These are phyloP conservation scores for Priocnemis perturbator DNA, from an alignment of 2,888 invertebrate genomes.

Conservation along the genomic window DNA sequence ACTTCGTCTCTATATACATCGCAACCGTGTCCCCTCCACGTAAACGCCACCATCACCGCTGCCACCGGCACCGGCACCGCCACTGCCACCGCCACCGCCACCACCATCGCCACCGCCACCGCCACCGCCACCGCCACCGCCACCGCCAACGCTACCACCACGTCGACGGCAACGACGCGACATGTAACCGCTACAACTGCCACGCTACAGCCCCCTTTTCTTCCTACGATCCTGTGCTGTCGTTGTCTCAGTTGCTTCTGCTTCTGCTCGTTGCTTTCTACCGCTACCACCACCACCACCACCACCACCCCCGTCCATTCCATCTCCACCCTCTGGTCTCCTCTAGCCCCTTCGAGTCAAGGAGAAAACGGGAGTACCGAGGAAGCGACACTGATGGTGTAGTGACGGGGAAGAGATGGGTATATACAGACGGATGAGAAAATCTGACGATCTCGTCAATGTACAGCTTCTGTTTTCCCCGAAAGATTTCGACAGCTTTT, in stretches of 20 bases:
- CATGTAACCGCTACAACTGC: constrained; percentile 27
- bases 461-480: constrained; percentile 52
- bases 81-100: too few species aligned
- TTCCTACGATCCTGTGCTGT: constrained; percentile 36
- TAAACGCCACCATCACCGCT: background rate
- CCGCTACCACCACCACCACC: too few species aligned
- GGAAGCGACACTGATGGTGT: background rate
- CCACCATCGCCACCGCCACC: background rate
- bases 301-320: background rate
- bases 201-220: constrained; percentile 44
- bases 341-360: constrained; percentile 25
- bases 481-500: constrained; percentile 55
- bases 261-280: too few species aligned
- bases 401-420: background rate
- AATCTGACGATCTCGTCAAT: constrained; percentile 38
- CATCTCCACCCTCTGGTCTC: constrained; percentile 28
- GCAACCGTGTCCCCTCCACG: constrained; percentile 2
- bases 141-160: constrained; percentile 21
- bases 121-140: background rate
- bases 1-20: background rate
- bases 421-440: constrained; percentile 1
- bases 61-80: too few species aligned
- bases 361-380: constrained; percentile 13
- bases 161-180: constrained; percentile 20
- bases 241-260: constrained; percentile 28